Percentiles rank a stretch among this genome's conserved stretches.
Evolutionary conservation across 2,113 vertebrate genomes (phyloP).

Genomic region (Cheirogaleus medius): DNA sequence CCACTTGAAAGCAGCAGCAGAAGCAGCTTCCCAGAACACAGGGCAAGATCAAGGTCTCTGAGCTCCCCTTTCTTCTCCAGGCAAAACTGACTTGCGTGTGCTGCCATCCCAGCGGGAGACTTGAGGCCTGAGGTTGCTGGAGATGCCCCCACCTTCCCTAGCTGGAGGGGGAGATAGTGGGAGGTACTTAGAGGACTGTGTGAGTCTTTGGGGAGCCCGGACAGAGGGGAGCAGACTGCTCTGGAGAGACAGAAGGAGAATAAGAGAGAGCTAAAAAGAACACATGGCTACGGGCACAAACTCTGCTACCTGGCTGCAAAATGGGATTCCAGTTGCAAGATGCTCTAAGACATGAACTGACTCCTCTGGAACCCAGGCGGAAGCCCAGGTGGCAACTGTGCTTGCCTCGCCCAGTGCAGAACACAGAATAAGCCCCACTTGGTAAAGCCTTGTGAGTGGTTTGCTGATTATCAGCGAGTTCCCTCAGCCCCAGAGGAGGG

Average conservation of each 20-base stretch:
- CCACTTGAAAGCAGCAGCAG: background rate
- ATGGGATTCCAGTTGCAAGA: background rate
- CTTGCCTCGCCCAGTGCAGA: accelerated
- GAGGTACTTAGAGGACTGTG: background rate
- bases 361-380: background rate
- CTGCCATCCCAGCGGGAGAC: background rate
- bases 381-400: background rate
- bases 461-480: background rate
- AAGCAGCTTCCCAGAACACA: conserved; percentile 26
- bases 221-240: background rate
- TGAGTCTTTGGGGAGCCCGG: background rate
- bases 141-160: background rate
- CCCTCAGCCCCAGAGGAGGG: background rate
- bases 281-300: background rate
- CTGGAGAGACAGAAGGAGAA: background rate
- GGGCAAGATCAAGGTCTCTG: conserved; percentile 9
- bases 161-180: background rate
- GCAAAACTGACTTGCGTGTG: conserved; percentile 22
- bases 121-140: background rate
- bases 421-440: background rate
- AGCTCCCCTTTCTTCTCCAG: conserved; percentile 52
- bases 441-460: background rate
- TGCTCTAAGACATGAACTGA: background rate
- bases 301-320: background rate
- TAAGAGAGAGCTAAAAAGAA: background rate